phyloP scores from a whole-genome alignment of 2,797 vertebrate genomes.

The Nasua narica region DNA sequence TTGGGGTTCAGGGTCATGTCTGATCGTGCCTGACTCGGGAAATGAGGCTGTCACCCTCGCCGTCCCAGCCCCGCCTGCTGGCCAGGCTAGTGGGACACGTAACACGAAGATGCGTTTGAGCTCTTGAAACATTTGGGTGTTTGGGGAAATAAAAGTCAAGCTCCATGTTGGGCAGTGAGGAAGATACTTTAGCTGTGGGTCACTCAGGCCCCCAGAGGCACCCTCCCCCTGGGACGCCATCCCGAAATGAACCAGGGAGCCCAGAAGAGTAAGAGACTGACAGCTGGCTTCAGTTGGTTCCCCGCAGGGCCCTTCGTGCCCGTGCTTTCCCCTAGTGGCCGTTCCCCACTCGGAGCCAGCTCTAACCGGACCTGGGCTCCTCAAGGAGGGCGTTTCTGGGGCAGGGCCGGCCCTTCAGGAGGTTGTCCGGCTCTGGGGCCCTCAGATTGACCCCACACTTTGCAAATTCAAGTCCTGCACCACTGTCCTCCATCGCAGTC shows the following conservation, averaged over 20 bases:
- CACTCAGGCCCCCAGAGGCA: background rate
- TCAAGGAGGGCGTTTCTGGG: no score
- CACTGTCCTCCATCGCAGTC: background rate
- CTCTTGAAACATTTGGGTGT: background rate
- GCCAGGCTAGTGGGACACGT: background rate
- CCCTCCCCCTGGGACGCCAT: background rate
- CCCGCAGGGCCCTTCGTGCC: background rate
- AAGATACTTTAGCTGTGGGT: background rate
- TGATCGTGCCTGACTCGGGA: background rate
- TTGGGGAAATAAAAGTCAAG: background rate
- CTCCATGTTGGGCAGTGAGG: background rate
- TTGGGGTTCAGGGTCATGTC: background rate
- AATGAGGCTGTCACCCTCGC: background rate
- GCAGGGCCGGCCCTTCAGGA: background rate
- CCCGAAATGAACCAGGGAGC: background rate
- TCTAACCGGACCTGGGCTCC: background rate
- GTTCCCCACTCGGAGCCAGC: background rate
- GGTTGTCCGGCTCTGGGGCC: background rate
- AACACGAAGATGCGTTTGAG: background rate
- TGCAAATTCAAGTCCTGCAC: background rate
- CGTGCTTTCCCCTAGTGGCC: no score
- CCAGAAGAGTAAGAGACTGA: background rate
- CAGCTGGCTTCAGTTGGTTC: background rate
- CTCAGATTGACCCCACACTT: background rate
- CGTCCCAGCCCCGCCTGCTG: background rate